These are phyloP conservation scores for Limnephilus lunatus DNA, from an alignment of 2,888 invertebrate genomes.

Conservation along the genomic window DNA sequence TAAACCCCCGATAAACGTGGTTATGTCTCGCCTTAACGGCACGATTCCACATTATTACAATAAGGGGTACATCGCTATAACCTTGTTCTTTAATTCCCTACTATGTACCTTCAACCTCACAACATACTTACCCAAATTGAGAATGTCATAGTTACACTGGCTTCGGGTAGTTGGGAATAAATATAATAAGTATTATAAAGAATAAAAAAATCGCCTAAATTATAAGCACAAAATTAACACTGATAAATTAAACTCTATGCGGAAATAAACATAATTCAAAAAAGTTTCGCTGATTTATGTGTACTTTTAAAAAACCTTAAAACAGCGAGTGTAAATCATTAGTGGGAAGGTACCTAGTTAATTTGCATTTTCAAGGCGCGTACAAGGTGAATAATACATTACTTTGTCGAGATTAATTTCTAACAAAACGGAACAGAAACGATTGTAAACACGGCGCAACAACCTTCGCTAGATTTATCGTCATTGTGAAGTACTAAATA, in stretches of 20 bases:
- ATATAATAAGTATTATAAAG: too few species aligned
- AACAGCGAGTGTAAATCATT: neutral
- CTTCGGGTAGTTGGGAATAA: too few species aligned
- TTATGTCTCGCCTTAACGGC: too few species aligned
- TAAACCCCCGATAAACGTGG: too few species aligned
- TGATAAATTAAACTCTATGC: neutral
- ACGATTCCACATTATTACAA: too few species aligned
- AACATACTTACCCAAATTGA: too few species aligned
- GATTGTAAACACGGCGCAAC: conserved; percentile 2
- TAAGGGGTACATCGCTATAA: too few species aligned
- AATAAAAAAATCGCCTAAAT: too few species aligned
- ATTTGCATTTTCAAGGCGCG: conserved; percentile 2
- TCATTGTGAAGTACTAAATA: neutral
- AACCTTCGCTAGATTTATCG: neutral
- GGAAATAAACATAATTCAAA: neutral
- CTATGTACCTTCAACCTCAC: too few species aligned
- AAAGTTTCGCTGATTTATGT: neutral
- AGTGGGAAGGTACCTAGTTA: neutral
- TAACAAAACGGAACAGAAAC: conserved; percentile 2
- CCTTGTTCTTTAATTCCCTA: too few species aligned
- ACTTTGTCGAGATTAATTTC: neutral
- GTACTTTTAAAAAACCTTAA: neutral
- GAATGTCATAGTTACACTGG: too few species aligned
- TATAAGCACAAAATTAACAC: too few species aligned
- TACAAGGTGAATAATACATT: neutral